Evolutionary conservation across 2,888 invertebrate genomes (phyloP), one percentile per base, ranked within the genome.

Genomic region (Lepeophtheirus nordmannii): DNA sequence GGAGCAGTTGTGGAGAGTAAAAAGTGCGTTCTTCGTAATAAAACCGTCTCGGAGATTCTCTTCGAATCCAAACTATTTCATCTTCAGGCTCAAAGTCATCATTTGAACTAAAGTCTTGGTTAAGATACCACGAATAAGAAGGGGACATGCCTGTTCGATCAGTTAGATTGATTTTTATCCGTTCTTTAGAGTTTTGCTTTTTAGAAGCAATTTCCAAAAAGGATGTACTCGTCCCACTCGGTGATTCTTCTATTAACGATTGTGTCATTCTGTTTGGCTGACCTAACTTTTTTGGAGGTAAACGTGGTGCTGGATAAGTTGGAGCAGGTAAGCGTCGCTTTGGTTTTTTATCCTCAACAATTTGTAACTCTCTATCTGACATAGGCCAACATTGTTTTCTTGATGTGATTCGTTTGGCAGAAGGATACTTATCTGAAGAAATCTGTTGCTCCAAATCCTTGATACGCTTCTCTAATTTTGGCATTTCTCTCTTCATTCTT

Each of bases 21-120:
- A 46, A 46, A n/a, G 53, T n/a, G 17, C 53, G 53, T 17, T 46
- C 53, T 46, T 46, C 53, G 17, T 46, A 46, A 8, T 46, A 46
- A 46, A n/a, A 46, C 17, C 17, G 53, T 17, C 53, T 46, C 8
- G 53, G 53, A 17, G 53, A 46, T 46, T 46, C 53, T 46, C 53
- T 14, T 46, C 53, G 53, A 17, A 46, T 46, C 53, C 53, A 46
- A 46, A 46, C 53, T 14, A 46, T 46, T 46, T 46, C 53, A 46
- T 46, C 53, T 46, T 46, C 53, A 17, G 53, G 53, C 53, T 46
- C 53, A 17, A 46, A 46, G 53, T 46, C 53, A 46, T 46, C 53
- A 46, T 46, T 46, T 17, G 53, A 46, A 17, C 53, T 46, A 17
- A 46, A 46, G 53, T 17, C 53, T 17, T 46, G 53, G 8, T 46